Evolutionary conservation across 2,888 invertebrate genomes (phyloP), one percentile per base, ranked within the genome.

Genomic region (Pharmacophagus antenor): DNA sequence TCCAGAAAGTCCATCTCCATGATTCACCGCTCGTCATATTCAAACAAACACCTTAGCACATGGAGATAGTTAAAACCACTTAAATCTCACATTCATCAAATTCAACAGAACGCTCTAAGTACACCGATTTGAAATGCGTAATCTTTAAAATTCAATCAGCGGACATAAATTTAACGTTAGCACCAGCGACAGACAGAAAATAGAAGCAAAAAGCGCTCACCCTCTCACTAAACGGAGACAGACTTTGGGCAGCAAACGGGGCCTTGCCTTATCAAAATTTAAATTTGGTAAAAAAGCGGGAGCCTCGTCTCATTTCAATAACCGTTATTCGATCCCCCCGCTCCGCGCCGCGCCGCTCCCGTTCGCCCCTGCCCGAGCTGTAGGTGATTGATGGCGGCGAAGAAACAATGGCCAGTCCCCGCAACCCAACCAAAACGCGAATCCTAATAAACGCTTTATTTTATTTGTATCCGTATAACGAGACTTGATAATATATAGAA

Each of bases 221-320:
- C 80, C 82, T 77, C 82, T 77, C 79, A 74, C 80, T 80, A 77
- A 82, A 82, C 80, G 77, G 72, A 77, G 80, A 75, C 79, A 72
- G 80, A 85, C 81, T 85, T 87, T 85, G 82, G 78, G 80, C 82
- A 82, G 77, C 84, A 87, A 89, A 89, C 88, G 83, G 83, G 82
- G 81, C 78, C 80, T 85, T 79, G 88, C 89, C 89, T 89, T 90
- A 90, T 89, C 89, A 90, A 89, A 89, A 90, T 89, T 90, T 90
- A 90, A 89, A 90, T 90, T 89, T 84, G 82, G 84, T 80, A 84
- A 89, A 89, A 89, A 88, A 88, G 85, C 87, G 82, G 81, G 84
- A 82, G 80, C 82, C 80, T 77, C 78, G 80, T 80, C 88, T 89
- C 89, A 89, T 90, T 90, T 90, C 90, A 90, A 90, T 90, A 90